Conservation (phyloP, 2,113 vertebrate species). For the Perognathus longimembris region DNA sequence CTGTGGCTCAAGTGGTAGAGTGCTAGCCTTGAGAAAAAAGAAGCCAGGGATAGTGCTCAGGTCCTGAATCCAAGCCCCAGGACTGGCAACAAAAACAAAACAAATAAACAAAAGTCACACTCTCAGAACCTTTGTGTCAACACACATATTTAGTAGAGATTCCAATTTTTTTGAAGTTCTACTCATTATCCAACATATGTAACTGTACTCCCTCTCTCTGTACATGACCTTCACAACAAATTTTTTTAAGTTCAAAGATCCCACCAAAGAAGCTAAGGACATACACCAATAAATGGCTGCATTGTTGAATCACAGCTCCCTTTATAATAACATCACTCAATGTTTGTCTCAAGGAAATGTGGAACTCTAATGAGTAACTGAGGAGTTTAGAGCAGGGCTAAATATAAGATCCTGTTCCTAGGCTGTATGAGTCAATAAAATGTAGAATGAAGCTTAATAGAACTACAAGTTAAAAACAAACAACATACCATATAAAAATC, state of each 20-base stretch:
- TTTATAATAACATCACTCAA: background rate
- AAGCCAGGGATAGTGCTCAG: too few species aligned
- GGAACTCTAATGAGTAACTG: background rate
- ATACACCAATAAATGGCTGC: background rate
- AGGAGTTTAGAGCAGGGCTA: background rate
- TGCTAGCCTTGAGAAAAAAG: too few species aligned
- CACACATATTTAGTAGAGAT: background rate
- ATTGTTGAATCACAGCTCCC: background rate
- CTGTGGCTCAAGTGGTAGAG: too few species aligned
- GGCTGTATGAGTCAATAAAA: background rate
- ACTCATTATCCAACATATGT: too few species aligned
- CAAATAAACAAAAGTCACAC: too few species aligned
- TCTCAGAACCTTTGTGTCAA: background rate
- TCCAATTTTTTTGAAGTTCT: too few species aligned
- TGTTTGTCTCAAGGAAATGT: background rate
- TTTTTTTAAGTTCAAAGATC: background rate
- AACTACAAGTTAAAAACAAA: background rate
- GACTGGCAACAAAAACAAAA: too few species aligned
- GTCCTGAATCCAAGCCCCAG: too few species aligned
- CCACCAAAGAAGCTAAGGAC: background rate
- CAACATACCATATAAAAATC: background rate
- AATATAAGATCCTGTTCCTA: background rate
- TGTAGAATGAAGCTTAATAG: background rate
- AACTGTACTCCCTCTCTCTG: too few species aligned
- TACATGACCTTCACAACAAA: too few species aligned